These are phyloP conservation scores for Chiloscyllium punctatum DNA, from an alignment of 2,797 vertebrate species.

Conservation along the genomic window DNA sequence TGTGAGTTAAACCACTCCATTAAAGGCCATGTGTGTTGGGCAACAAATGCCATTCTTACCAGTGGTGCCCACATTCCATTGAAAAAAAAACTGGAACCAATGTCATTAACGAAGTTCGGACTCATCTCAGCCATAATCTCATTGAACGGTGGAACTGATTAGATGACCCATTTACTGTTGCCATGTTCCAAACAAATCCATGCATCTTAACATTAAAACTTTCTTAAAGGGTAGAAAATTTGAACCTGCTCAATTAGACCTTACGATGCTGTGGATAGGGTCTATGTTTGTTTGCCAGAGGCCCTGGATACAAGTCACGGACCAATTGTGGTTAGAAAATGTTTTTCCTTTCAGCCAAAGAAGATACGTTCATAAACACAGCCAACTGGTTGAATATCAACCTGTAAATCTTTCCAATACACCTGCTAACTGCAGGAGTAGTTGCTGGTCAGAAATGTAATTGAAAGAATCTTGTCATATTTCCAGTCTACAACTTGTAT, in stretches of 20 bases:
- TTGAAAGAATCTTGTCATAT: not conserved
- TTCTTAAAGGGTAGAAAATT: not conserved
- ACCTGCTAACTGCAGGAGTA: too few species aligned
- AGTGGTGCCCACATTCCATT: too few species aligned
- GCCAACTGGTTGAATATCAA: not conserved
- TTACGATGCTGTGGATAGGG: too few species aligned
- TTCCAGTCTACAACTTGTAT: not conserved
- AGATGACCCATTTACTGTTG: too few species aligned
- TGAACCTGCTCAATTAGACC: not conserved
- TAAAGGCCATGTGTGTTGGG: too few species aligned
- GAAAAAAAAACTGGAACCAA: too few species aligned
- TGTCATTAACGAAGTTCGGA: too few species aligned
- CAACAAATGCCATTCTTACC: too few species aligned
- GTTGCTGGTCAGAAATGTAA: not conserved
- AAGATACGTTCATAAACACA: not conserved
- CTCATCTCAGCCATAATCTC: not conserved
- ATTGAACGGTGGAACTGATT: not conserved
- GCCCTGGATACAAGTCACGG: not conserved
- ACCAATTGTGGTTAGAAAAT: not conserved
- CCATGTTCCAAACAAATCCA: too few species aligned
- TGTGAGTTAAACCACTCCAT: too few species aligned
- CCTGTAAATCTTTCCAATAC: not conserved
- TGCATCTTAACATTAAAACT: not conserved
- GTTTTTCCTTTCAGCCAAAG: not conserved
- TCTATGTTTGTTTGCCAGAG: not conserved